Base-by-base conservation (phyloP, 1,140 invertebrate species). In the Coenobita brevimanus region DNA sequence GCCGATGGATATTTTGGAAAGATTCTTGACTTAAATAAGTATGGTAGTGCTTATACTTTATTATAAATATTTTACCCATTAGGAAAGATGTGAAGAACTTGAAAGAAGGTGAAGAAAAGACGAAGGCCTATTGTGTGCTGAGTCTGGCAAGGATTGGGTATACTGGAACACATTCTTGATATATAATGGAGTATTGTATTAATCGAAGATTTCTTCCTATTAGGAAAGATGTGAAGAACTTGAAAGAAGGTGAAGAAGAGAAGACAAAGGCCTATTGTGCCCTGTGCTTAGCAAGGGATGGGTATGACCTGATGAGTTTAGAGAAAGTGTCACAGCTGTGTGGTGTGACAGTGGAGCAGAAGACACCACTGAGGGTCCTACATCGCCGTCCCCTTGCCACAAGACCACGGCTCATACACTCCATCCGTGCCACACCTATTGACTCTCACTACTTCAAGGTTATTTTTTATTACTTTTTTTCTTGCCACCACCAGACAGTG, bases 81-180 rank as follows among this genome's bases (percentile, higher is more conserved):
- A 96, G 96, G 89, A 94, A 95, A 30, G 94, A 96, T 79, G 93
- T 97, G 27, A 92, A 93, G 1, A 94, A 94, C 69, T 93, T 99
- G 10, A 99, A 98, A 92, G 94, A 95, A 91, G 97, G 97, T 10
- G 98, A 98, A 92, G 95, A 97, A 91, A 98, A 98, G 92, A 95
- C 94, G 17, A 98, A 98, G 93, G 94, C 94, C 10, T 98, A 98
- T 92, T 93, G 94, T 89, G 97, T 97, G 0, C 91, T 97, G 1
- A 86, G 89, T 38, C 46, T 89, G 46, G 60, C 78, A 21, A 33
- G 36, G 10, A 64, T 81, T 38, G 87, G 82, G 10, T 78, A 82
- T 43, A n/a, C n/a, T n/a, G n/a, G n/a, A n/a, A n/a, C n/a, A n/a
- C n/a, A n/a, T n/a, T n/a, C n/a, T n/a, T n/a, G n/a, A n/a, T n/a